Percentiles rank a stretch among this genome's conserved stretches.
Conservation (phyloP, 2,113 vertebrate genomes). For the Bothrops jararaca region DNA sequence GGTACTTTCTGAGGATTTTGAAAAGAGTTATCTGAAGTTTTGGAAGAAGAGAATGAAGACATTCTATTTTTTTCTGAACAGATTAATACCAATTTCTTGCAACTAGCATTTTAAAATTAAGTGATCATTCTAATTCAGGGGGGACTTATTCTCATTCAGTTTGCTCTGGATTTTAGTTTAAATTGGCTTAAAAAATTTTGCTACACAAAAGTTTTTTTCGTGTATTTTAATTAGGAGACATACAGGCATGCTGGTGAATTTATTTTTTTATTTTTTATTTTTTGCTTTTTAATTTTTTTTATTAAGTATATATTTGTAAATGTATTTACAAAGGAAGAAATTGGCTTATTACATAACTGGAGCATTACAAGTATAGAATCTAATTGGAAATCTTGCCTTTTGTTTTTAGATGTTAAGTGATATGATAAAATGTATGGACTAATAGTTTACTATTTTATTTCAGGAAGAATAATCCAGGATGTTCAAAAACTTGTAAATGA, state of each 20-base stretch:
- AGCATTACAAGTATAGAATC: too few relatives aligned
- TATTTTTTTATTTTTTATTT: too few relatives aligned
- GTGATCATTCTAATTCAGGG: not conserved
- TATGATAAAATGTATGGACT: not conserved
- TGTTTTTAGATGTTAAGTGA: not conserved
- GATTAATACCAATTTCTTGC: not conserved
- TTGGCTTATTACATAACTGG: not conserved
- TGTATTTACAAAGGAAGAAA: not conserved
- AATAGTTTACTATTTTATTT: slow-evolving; percentile 21
- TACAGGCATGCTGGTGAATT: not conserved
- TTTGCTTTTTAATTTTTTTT: too few relatives aligned
- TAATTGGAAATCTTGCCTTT: not conserved
- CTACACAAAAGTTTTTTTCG: not conserved
- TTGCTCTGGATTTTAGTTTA: not conserved
- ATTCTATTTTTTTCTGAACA: not conserved
- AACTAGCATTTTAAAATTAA: not conserved
- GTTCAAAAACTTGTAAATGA: slow-evolving; percentile 64
- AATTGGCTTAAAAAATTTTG: not conserved
- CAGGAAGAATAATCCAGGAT: slow-evolving; percentile 67
- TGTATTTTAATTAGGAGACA: not conserved
- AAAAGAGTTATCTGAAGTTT: fast-evolving
- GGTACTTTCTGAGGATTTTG: not conserved
- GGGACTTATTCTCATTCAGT: not conserved
- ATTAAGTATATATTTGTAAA: too few relatives aligned
- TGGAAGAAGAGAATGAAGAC: not conserved